Percentiles rank a stretch among this genome's conserved stretches.
These are phyloP conservation scores for Pagetopsis macropterus DNA, from an alignment of 2,797 vertebrate species.

Conservation along the genomic window DNA sequence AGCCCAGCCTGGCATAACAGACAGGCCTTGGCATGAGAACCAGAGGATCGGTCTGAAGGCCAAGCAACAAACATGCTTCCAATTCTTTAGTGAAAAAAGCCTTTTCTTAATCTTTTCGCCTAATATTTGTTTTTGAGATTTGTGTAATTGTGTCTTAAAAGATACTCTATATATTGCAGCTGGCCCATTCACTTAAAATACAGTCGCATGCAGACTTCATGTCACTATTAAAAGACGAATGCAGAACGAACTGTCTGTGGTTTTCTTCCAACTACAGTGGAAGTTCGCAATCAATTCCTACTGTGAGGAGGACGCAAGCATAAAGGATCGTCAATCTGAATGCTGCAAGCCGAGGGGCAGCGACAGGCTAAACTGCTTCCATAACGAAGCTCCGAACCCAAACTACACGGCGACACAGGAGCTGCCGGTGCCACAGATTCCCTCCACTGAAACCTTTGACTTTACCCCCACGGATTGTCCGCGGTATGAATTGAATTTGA, in stretches of 20 bases:
- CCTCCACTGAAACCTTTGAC: constrained; percentile 49
- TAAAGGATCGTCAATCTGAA: constrained; percentile 64
- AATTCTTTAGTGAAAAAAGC: constrained; percentile 11
- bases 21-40: constrained; percentile 57
- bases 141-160: constrained; percentile 6
- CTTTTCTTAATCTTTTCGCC: background rate
- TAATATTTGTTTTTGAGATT: constrained; percentile 7
- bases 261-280: constrained; percentile 75
- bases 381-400: constrained; percentile 53
- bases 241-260: constrained; percentile 9
- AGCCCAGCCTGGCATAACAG: constrained; percentile 53
- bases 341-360: constrained; percentile 67
- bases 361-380: constrained; percentile 73
- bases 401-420: constrained; percentile 66
- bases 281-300: constrained; percentile 63
- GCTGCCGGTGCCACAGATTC: constrained; percentile 7
- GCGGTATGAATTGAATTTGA: constrained; percentile 55
- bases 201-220: constrained; percentile 4
- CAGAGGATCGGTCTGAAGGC: constrained; percentile 3
- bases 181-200: constrained; percentile 2
- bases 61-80: constrained; percentile 15
- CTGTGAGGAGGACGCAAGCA: constrained; percentile 61
- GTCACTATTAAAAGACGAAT: constrained; percentile 13
- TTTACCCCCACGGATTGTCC: constrained; percentile 70
- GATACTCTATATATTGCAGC: background rate